These are phyloP conservation scores for Calcarius lapponicus DNA, from an alignment of 2,797 vertebrate genomes.

Conservation along the genomic window DNA sequence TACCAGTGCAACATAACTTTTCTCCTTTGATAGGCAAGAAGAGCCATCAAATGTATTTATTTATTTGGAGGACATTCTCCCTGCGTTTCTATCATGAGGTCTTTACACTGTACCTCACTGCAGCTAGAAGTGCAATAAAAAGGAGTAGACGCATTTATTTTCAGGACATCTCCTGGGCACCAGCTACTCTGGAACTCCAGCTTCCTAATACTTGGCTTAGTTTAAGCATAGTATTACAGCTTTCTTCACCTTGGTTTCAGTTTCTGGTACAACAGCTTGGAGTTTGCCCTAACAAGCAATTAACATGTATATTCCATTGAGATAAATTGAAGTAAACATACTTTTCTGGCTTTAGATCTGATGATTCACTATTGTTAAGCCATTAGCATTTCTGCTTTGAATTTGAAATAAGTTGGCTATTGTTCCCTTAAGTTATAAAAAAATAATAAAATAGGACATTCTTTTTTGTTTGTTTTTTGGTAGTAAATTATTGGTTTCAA, in stretches of 20 bases:
- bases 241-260: background rate
- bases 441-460: background rate
- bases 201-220: background rate
- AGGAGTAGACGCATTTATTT: background rate
- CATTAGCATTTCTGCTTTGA: slow-evolving; percentile 21
- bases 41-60: background rate
- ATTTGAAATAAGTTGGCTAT: background rate
- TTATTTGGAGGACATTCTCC: background rate
- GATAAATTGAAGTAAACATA: background rate
- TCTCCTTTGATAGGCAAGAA: background rate
- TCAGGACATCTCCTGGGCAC: background rate
- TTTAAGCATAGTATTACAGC: background rate
- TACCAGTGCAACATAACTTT: background rate
- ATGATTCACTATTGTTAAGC: background rate
- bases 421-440: background rate
- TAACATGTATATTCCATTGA: background rate
- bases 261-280: background rate
- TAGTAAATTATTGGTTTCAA: background rate
- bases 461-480: background rate
- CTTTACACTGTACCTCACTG: background rate
- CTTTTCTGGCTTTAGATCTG: background rate
- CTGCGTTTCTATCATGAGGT: background rate
- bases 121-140: background rate
- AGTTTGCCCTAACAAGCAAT: background rate
- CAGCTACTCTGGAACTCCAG: background rate